These are phyloP conservation scores for Paracentrotus lividus DNA, from an alignment of 53 echinoderm and acorn worm species.

Conservation along the genomic window DNA sequence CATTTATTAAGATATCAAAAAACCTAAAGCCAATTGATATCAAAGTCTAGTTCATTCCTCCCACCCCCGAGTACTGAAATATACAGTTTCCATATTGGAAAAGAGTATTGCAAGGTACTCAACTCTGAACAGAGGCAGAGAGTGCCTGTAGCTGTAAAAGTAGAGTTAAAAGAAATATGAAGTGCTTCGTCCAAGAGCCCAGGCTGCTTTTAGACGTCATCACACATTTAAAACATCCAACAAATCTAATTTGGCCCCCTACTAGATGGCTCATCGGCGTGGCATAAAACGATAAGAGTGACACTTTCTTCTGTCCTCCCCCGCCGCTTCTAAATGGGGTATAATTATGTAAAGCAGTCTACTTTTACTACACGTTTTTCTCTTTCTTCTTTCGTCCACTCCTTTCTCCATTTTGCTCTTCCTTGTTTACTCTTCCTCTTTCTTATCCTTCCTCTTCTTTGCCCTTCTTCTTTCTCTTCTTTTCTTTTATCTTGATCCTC, in stretches of 20 bases:
- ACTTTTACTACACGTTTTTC: neutral
- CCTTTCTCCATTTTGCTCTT: neutral
- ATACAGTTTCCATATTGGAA: neutral
- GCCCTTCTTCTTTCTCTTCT: neutral
- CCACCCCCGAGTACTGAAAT: neutral
- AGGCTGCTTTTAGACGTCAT: constrained; percentile 53
- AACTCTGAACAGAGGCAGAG: neutral
- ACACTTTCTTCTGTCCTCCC: constrained; percentile 55
- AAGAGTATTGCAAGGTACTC: neutral
- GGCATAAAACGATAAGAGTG: constrained; percentile 53
- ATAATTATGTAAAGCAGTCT: constrained; percentile 34
- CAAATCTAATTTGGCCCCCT: constrained; percentile 64
- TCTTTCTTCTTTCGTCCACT: neutral
- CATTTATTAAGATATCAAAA: too few species aligned
- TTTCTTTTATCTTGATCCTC: too few species aligned
- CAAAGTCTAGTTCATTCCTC: neutral
- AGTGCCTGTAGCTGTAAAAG: neutral
- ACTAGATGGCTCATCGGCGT: neutral
- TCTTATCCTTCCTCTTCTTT: neutral
- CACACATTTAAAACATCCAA: constrained; percentile 48
- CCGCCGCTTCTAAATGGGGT: constrained; percentile 40
- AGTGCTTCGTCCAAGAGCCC: neutral
- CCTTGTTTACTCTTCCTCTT: neutral
- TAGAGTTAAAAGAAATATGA: neutral
- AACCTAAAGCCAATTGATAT: too few species aligned